Evolutionary conservation across 2,888 invertebrate genomes (phyloP).

Genomic region (Scaptomyza reducta): DNA sequence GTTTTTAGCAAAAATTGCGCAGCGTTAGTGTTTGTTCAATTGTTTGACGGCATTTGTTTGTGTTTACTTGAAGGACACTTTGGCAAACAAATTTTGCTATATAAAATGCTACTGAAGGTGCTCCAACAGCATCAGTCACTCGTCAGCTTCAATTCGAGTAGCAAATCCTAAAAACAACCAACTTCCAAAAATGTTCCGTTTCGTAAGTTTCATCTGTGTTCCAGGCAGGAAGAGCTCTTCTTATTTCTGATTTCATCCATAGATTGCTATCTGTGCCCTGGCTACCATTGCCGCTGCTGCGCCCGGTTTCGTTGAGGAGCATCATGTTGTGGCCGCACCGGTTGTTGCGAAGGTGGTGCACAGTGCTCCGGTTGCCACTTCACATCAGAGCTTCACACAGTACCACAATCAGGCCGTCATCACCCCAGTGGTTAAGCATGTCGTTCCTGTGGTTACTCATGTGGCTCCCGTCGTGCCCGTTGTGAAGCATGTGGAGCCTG

Average conservation of each 20-base stretch:
- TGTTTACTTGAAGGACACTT: constrained; percentile 62
- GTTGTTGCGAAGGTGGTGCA: constrained; percentile 80
- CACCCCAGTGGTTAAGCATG: constrained; percentile 63
- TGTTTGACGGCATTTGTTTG: constrained; percentile 30
- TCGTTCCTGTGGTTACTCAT: constrained; percentile 52
- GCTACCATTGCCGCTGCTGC: constrained; percentile 81
- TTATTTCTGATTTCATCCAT: not conserved
- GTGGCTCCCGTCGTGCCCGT: constrained; percentile 50
- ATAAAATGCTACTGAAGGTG: constrained; percentile 43
- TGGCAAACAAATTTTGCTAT: constrained; percentile 40
- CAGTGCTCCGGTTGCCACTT: constrained; percentile 84
- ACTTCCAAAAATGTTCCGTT: constrained; percentile 82
- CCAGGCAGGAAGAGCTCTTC: not conserved
- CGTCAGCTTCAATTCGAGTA: constrained; percentile 48
- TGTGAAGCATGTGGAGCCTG: constrained; percentile 40
- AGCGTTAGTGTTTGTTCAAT: constrained; percentile 19
- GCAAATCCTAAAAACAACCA: constrained; percentile 22
- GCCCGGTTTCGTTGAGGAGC: constrained; percentile 74
- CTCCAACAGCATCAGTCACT: constrained; percentile 62
- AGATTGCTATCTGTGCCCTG: constrained; percentile 78
- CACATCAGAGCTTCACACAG: constrained; percentile 86
- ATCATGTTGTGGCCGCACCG: constrained; percentile 78
- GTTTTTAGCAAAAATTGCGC: constrained; percentile 50
- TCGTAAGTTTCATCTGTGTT: constrained; percentile 71
- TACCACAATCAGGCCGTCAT: constrained; percentile 85